Percentiles rank a stretch among this genome's conserved stretches.
Conservation (phyloP, 2,113 vertebrate genomes). For the Sorex araneus region DNA sequence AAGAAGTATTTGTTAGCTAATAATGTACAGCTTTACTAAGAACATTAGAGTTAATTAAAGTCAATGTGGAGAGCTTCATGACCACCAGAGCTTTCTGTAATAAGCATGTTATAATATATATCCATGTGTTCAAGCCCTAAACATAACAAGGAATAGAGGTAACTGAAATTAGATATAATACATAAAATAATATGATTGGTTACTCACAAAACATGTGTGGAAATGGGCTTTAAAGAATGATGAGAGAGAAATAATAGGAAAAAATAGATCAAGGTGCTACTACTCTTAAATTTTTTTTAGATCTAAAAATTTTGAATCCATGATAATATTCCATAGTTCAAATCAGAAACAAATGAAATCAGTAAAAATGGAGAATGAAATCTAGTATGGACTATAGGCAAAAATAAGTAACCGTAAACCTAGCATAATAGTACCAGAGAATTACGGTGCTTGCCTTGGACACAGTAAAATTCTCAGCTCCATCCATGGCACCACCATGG, state of each 20-base stretch:
- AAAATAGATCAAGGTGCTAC: neutral
- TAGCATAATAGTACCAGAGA: too few species aligned
- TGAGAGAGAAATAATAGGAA: neutral
- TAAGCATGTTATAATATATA: conserved; percentile 60
- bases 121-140: conserved; percentile 52
- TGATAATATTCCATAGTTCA: neutral
- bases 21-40: conserved; percentile 62
- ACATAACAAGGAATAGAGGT: neutral
- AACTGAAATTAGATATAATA: conserved; percentile 30
- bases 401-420: neutral
- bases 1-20: conserved; percentile 51
- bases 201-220: neutral
- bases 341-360: conserved; percentile 45
- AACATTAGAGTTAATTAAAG: conserved; percentile 53
- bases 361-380: conserved; percentile 1
- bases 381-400: neutral
- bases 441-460: too few species aligned
- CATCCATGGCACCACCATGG: too few species aligned
- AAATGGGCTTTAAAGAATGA: neutral
- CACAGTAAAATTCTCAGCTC: too few species aligned
- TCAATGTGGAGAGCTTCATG: conserved; percentile 34
- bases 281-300: neutral
- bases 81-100: conserved; percentile 22
- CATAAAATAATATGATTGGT: neutral
- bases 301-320: conserved; percentile 32